Conservation (phyloP, 2,113 vertebrate species). For the Barbus barbus region DNA sequence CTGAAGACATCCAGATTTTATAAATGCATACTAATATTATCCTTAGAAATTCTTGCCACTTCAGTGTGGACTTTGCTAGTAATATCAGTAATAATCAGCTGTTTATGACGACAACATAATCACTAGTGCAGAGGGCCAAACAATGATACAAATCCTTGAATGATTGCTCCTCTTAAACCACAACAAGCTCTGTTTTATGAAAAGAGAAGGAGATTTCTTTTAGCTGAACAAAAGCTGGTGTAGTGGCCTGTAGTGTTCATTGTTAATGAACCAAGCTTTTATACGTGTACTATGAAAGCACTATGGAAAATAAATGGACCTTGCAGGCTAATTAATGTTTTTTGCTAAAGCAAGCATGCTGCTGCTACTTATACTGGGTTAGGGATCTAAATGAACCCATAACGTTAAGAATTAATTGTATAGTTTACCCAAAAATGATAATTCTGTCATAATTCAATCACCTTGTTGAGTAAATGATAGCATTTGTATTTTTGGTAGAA, state of each 20-base stretch:
- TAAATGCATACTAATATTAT: constrained; percentile 4
- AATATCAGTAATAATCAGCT: not conserved
- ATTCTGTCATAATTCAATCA: no score
- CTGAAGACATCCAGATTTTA: not conserved
- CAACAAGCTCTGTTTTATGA: constrained; percentile 19
- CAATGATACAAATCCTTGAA: constrained; percentile 11
- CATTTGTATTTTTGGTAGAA: no score
- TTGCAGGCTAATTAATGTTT: not conserved
- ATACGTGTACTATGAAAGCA: not conserved
- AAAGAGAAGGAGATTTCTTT: not conserved
- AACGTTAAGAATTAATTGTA: not conserved
- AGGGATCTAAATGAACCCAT: not conserved
- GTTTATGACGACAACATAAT: constrained; percentile 5
- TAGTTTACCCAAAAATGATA: no score
- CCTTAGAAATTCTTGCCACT: no score
- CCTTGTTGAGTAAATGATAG: no score
- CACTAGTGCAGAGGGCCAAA: not conserved
- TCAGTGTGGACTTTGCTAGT: no score
- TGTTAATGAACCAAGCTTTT: not conserved
- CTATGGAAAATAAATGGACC: not conserved
- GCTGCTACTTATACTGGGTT: not conserved
- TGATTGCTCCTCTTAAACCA: constrained; percentile 11
- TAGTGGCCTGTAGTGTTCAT: not conserved
- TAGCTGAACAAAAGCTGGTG: constrained; percentile 22
- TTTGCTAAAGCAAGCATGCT: not conserved